Evolutionary conservation across 2,888 invertebrate genomes (phyloP), one percentile per base, ranked within the genome.

Genomic region (Netelia inedita): DNA sequence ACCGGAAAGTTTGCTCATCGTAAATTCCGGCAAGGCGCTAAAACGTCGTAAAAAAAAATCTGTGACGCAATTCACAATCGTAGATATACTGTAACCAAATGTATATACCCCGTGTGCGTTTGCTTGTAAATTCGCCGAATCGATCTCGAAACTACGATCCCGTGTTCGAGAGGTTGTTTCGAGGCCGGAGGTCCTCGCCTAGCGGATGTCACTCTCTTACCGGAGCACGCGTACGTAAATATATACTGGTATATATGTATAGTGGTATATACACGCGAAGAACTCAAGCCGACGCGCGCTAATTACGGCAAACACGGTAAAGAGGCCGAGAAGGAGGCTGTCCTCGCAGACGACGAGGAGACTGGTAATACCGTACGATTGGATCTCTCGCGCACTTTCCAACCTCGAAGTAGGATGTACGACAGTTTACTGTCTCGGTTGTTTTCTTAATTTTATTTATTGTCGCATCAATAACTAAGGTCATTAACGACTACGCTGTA

Each of bases 221-320:
- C 55, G 28, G 28, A 23, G 63, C 53, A 68, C 68, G 69, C 61
- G 69, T 23, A 59, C 23, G 14, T 66, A 35, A 65, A 5, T 57
- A 57, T 57, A 19, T 21, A 57, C 57, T 68, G 19, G 41, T 28
- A 65, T 21, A 55, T 65, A 19, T 35, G 23, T 53, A 53, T 53
- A 63, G 14, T 16, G 14, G 43, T 35, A 23, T 28, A 28, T 53
- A 46, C 53, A 74, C 21, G 69, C 57, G 69, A 74, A 63, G 68
- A 68, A 50, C 61, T 57, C 72, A 53, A 69, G 73, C 63, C 74
- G 53, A 63, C 55, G 75, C 71, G 41, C 79, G 83, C 83, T 83
- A 83, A 83, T 83, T 83, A 71, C 79, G 74, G 71, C 79, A 79
- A 83, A 83, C 83, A 79, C 71, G 76, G 75, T 83, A 83, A 79